Percentiles rank a stretch among this genome's conserved stretches.
Evolutionary conservation across 2,797 vertebrate genomes (phyloP).

Genomic region (Pteropus rufus): DNA sequence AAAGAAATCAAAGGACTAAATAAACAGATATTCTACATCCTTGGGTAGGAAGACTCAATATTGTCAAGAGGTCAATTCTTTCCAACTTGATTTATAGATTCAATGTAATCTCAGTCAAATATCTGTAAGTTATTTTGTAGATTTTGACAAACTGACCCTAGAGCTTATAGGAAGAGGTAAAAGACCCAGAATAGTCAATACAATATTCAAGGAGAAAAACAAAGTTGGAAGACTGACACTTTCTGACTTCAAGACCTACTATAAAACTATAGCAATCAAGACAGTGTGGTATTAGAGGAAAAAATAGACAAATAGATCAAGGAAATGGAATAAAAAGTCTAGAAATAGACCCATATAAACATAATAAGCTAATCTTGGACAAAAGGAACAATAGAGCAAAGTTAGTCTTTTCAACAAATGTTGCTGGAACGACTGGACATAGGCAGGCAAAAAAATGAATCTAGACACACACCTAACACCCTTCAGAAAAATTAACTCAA

Average conservation of each 20-base stretch:
- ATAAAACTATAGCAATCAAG: neutral
- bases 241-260: neutral
- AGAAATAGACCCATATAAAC: neutral
- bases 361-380: neutral
- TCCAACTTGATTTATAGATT: neutral
- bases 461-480: neutral
- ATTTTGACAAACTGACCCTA: neutral
- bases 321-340: neutral
- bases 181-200: neutral
- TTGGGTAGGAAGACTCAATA: neutral
- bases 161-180: neutral
- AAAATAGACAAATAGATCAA: neutral
- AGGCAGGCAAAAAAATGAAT: neutral
- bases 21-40: neutral
- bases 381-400: neutral
- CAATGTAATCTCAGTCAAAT: neutral
- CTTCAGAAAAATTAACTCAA: neutral
- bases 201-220: neutral
- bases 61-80: neutral
- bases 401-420: neutral
- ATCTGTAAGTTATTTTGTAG: neutral
- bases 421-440: neutral
- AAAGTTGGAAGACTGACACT: neutral
- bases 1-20: neutral
- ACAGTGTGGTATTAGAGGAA: neutral